A percentile compares a stretch with the other conserved stretches of the same genome.
phyloP scores from a whole-genome alignment of 2,888 invertebrate genomes.

The Melanchra persicariae region DNA sequence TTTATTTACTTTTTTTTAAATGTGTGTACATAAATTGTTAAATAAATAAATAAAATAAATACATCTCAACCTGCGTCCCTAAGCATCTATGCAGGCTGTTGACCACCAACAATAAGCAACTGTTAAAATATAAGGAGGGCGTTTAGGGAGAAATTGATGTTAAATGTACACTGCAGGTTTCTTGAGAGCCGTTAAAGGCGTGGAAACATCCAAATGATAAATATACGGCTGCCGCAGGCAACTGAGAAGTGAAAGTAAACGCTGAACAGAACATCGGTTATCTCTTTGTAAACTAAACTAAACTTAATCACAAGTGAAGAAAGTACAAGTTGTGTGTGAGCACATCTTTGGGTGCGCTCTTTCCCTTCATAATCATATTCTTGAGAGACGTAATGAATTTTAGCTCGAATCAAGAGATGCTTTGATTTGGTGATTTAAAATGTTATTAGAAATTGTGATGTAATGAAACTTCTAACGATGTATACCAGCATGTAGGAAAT shows the following conservation, averaged over 20 bases:
- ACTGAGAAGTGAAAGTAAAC: slow-evolving; percentile 59
- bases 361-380: slow-evolving; percentile 39
- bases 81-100: neutral
- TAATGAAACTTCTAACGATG: neutral
- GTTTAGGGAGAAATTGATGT: slow-evolving; percentile 2
- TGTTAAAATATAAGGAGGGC: neutral
- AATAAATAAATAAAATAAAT: no score
- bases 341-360: slow-evolving; percentile 29
- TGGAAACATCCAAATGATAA: slow-evolving; percentile 38
- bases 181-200: slow-evolving; percentile 10
- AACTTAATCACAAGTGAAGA: slow-evolving; percentile 45
- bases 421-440: neutral
- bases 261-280: slow-evolving; percentile 39
- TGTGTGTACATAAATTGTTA: no score
- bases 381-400: slow-evolving; percentile 20
- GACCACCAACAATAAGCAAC: neutral
- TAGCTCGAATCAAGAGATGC: slow-evolving; percentile 5
- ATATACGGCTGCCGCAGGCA: slow-evolving; percentile 19
- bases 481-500: neutral
- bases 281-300: slow-evolving; percentile 51
- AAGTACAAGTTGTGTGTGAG: slow-evolving; percentile 28
- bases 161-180: neutral
- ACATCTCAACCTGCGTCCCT: no score
- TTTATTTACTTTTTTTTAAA: no score
- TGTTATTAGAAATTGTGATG: neutral